A percentile compares a stretch with the other conserved stretches of the same genome.
phyloP scores from a whole-genome alignment of 2,797 vertebrate species.

The Potorous gilbertii region DNA sequence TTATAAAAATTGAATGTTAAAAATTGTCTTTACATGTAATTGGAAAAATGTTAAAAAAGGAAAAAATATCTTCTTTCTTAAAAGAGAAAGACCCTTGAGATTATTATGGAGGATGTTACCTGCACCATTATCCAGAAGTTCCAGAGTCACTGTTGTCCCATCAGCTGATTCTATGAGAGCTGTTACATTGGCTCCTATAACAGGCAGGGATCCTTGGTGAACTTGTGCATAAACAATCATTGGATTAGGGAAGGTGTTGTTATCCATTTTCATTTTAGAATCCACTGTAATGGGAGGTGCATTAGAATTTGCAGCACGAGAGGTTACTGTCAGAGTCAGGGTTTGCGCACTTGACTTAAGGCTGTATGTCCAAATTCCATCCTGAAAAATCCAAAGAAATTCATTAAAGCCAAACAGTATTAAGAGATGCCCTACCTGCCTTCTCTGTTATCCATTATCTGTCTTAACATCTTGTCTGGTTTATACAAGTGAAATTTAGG shows the following conservation, averaged over 20 bases:
- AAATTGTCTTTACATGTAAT: not conserved
- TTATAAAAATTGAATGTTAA: not conserved
- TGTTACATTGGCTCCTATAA: conserved; percentile 81
- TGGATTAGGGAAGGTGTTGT: conserved; percentile 75
- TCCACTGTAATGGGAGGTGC: conserved; percentile 81
- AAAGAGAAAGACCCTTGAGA: not conserved
- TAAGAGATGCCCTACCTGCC: conserved; percentile 7
- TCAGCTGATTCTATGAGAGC: conserved; percentile 80
- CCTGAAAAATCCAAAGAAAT: conserved; percentile 73
- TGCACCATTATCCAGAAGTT: conserved; percentile 85
- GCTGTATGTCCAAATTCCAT: conserved; percentile 81
- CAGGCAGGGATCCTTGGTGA: conserved; percentile 80
- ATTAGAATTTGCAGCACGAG: conserved; percentile 75
- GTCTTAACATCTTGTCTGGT: not conserved
- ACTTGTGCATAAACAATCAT: conserved; percentile 83
- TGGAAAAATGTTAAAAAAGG: not conserved
- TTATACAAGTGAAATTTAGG: not conserved
- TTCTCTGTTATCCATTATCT: not conserved
- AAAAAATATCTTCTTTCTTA: conserved; percentile 15
- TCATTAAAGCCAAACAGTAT: conserved; percentile 34
- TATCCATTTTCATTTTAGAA: conserved; percentile 71
- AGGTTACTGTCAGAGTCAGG: conserved; percentile 83
- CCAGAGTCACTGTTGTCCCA: conserved; percentile 62
- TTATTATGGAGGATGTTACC: conserved; percentile 74
- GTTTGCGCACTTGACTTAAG: conserved; percentile 76